Conservation (phyloP, 2,888 invertebrate species). For the Stenolophus ochropezus region DNA sequence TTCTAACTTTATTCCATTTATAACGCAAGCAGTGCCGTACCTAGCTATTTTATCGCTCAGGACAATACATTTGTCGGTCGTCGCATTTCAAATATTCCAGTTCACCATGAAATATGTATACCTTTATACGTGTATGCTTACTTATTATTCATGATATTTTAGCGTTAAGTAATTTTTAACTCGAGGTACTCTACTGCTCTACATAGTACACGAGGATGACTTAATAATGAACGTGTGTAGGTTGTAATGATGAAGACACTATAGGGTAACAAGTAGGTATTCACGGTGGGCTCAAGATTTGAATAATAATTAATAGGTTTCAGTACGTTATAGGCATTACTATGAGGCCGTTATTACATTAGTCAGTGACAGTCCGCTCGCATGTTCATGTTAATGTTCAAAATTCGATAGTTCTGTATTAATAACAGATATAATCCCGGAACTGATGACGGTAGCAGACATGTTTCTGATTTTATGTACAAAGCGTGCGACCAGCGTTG, state of each 20-base stretch:
- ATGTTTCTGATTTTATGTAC: conserved; percentile 1
- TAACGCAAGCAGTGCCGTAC: too few species aligned
- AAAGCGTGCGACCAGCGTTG: not conserved
- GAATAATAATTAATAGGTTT: conserved; percentile 32
- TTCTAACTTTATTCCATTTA: too few species aligned
- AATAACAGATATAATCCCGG: conserved; percentile 1
- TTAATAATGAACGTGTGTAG: not conserved
- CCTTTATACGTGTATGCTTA: not conserved
- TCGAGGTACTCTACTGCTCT: not conserved
- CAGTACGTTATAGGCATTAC: not conserved
- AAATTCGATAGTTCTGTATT: conserved; percentile 3
- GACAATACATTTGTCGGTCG: too few species aligned
- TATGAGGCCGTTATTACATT: conserved; percentile 8
- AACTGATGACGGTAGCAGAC: not conserved
- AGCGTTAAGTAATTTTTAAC: not conserved
- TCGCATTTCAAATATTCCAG: too few species aligned
- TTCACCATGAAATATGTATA: too few species aligned
- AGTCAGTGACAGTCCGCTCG: not conserved
- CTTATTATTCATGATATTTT: not conserved
- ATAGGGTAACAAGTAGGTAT: not conserved
- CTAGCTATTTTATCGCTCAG: too few species aligned
- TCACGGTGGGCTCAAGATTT: not conserved
- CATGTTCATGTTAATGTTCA: not conserved
- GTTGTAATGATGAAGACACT: not conserved
- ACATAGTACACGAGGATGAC: not conserved